Percentiles rank a stretch among this genome's conserved stretches.
Conservation (phyloP, 2,797 vertebrate genomes). For the Capromys pilorides region DNA sequence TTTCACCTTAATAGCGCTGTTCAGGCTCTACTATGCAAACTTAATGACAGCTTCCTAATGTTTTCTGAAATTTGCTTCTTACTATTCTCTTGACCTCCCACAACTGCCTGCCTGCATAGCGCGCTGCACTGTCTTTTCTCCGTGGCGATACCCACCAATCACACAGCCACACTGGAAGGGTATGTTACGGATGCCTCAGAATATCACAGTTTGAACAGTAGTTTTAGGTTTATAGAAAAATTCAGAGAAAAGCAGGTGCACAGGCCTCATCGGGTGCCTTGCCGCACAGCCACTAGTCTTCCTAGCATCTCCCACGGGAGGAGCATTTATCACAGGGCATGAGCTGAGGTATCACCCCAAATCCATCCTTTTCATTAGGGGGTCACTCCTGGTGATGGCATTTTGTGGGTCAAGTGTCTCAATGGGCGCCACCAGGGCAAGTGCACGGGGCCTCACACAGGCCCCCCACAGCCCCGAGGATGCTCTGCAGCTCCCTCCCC, state of each 20-base stretch:
- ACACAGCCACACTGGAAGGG: background rate
- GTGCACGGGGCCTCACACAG: background rate
- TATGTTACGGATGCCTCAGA: constrained; percentile 4
- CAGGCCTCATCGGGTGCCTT: accelerated
- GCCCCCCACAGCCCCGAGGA: no score
- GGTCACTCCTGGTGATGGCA: background rate
- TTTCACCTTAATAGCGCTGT: constrained; percentile 48
- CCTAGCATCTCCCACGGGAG: no score
- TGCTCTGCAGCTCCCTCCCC: no score
- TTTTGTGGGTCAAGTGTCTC: background rate
- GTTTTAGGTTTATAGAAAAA: background rate
- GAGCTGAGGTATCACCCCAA: background rate
- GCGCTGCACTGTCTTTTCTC: background rate
- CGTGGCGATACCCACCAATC: background rate
- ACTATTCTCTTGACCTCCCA: background rate
- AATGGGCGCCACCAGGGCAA: no score
- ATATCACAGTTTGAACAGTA: background rate
- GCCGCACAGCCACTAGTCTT: accelerated
- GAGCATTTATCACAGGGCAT: no score
- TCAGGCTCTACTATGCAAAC: background rate
- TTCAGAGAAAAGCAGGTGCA: background rate
- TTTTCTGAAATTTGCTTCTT: background rate
- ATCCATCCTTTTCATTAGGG: background rate
- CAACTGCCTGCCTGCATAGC: background rate
- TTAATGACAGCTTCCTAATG: background rate